phyloP scores from a whole-genome alignment of 2,113 vertebrate genomes.

The Zonotrichia leucophrys region DNA sequence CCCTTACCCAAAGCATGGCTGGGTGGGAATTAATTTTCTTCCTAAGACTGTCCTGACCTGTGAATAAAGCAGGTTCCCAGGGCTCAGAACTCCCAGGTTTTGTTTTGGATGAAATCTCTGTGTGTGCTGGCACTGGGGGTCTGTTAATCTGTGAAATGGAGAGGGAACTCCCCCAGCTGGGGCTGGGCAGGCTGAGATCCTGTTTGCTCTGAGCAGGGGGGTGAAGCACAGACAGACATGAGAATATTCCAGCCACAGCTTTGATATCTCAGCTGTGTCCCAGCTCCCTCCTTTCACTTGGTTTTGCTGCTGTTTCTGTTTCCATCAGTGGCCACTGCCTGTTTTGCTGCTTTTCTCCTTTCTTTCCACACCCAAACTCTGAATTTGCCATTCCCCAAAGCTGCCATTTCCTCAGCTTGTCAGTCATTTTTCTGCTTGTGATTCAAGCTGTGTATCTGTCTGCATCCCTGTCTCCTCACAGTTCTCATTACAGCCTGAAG shows the following conservation, averaged over 20 bases:
- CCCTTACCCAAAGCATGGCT: background rate
- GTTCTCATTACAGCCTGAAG: background rate
- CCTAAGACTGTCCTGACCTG: rapidly evolving
- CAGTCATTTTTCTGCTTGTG: slow-evolving; percentile 40
- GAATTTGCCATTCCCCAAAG: background rate
- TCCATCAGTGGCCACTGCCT: background rate
- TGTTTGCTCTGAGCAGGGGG: background rate
- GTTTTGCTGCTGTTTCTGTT: background rate
- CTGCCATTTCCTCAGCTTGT: slow-evolving; percentile 25
- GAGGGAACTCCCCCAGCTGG: background rate
- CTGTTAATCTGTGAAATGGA: background rate
- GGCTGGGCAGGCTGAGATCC: background rate
- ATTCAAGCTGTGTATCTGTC: slow-evolving; percentile 14
- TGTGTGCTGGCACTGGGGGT: rapidly evolving
- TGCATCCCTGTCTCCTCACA: background rate
- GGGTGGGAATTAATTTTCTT: background rate
- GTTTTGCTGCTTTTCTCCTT: background rate
- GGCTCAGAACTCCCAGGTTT: background rate
- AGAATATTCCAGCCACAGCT: rapidly evolving
- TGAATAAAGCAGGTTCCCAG: background rate
- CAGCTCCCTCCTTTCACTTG: background rate
- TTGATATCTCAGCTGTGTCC: background rate
- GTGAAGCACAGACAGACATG: background rate
- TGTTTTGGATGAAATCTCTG: background rate
- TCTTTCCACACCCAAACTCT: background rate